Conservation (phyloP, 2,797 vertebrate species). For the Hippocampus kuda region DNA sequence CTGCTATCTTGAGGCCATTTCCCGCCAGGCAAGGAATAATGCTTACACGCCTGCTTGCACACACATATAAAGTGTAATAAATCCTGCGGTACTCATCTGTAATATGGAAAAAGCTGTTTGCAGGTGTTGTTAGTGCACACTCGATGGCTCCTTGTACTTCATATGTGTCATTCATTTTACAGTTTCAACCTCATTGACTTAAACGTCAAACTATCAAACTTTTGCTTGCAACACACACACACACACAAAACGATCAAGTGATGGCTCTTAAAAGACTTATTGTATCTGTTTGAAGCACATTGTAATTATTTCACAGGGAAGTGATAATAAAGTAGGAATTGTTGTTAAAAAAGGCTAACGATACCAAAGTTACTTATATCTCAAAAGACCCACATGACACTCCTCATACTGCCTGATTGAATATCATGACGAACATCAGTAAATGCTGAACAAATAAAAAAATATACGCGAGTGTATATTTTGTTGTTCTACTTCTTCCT, state of each 20-base stretch:
- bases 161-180: neutral
- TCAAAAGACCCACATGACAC: neutral
- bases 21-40: constrained; percentile 16
- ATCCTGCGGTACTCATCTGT: neutral
- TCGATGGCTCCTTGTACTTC: neutral
- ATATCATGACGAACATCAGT: neutral
- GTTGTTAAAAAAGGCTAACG: neutral
- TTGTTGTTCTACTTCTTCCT: too few species aligned
- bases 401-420: neutral
- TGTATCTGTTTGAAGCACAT: neutral
- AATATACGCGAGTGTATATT: neutral
- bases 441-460: neutral
- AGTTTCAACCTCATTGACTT: neutral
- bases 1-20: constrained; percentile 44
- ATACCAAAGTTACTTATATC: neutral
- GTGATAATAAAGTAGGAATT: neutral
- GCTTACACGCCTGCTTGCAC: neutral
- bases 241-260: neutral
- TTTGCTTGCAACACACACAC: neutral
- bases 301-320: neutral
- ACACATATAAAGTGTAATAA: neutral
- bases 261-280: too few species aligned
- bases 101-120: neutral
- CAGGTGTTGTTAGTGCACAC: neutral
- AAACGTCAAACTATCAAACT: neutral